Evolutionary conservation across 2,113 vertebrate genomes (phyloP).

Genomic region (Orientallactaga bullata): DNA sequence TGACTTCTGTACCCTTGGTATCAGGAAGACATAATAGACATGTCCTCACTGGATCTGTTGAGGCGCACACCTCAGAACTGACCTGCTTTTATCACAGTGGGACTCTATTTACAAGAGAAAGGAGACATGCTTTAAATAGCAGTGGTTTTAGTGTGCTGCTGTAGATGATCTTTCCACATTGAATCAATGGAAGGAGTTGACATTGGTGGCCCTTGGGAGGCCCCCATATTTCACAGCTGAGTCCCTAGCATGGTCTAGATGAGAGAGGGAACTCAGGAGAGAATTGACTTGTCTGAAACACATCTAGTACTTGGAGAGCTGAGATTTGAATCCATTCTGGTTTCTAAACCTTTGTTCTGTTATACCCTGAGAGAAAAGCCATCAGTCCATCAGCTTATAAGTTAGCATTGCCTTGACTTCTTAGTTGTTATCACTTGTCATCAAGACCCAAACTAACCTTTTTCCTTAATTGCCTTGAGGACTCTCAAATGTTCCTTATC

Average conservation of each 20-base stretch:
- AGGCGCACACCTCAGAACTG: background rate
- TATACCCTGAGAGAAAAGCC: background rate
- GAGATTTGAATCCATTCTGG: background rate
- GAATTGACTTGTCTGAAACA: rapidly evolving
- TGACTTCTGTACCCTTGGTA: rapidly evolving
- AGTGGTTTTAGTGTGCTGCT: no score
- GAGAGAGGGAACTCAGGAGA: background rate
- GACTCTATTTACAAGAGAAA: background rate
- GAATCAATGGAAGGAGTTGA: rapidly evolving
- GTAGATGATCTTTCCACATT: background rate
- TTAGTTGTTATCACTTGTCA: background rate
- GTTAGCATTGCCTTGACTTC: no score
- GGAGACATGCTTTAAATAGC: background rate
- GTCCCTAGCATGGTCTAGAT: background rate
- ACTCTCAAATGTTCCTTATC: background rate
- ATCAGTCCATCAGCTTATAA: background rate
- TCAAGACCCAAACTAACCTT: no score
- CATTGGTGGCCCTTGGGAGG: background rate
- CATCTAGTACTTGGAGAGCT: background rate
- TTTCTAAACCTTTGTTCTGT: background rate
- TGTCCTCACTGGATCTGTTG: background rate
- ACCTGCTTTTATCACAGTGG: background rate
- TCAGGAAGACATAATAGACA: background rate
- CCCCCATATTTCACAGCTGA: background rate
- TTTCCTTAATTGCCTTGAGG: background rate